phyloP scores from a whole-genome alignment of 2,797 vertebrate genomes.

The Muscicapa comitata region DNA sequence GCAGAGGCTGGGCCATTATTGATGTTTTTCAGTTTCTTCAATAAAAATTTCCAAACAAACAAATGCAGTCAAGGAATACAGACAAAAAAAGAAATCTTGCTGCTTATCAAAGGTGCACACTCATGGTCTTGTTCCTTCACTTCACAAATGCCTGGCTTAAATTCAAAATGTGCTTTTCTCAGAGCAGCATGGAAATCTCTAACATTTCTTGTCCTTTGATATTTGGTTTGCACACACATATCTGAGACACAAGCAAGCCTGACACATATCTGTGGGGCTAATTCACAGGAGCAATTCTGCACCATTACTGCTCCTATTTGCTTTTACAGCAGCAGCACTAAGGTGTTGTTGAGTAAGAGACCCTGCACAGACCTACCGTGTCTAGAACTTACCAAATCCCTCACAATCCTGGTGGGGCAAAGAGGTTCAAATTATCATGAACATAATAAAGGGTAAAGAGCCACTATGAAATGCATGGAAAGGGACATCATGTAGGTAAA shows the following conservation, averaged over 20 bases:
- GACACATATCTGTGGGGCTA: accelerated
- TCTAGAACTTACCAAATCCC: not conserved
- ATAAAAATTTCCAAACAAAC: not conserved
- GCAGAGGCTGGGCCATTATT: not conserved
- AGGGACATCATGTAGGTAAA: not conserved
- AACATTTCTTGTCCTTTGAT: accelerated
- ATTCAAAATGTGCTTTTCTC: not conserved
- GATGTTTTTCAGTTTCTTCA: not conserved
- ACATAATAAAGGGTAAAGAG: not conserved
- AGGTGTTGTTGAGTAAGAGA: not conserved
- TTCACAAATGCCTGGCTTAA: not conserved
- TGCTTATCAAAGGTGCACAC: not conserved
- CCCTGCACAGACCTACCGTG: not conserved
- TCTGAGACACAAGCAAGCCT: not conserved
- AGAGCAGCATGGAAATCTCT: not conserved
- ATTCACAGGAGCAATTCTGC: not conserved
- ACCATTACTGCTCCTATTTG: not conserved
- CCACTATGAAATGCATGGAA: accelerated
- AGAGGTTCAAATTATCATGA: not conserved
- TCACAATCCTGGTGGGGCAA: not conserved
- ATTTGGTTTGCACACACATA: not conserved
- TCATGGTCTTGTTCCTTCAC: not conserved
- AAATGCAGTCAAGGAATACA: not conserved
- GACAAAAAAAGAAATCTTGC: not conserved
- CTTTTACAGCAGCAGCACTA: not conserved